A percentile compares a stretch with the other conserved stretches of the same genome.
Evolutionary conservation across 1,140 invertebrate genomes (phyloP).

Genomic region (Caenorhabditis tropicalis): DNA sequence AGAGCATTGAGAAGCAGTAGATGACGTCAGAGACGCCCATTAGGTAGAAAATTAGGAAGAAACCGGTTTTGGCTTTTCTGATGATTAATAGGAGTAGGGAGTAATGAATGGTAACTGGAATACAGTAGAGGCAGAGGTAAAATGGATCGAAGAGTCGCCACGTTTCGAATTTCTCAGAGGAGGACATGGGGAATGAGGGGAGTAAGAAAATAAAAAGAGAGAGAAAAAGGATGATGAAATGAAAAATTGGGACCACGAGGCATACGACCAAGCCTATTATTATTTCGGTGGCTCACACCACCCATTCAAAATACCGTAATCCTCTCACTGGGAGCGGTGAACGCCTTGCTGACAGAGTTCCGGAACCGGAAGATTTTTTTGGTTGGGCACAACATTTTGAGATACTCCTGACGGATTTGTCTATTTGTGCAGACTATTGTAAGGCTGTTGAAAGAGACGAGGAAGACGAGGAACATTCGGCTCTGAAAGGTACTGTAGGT

Average conservation of each 20-base stretch:
- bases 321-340: neutral
- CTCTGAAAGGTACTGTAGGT: neutral
- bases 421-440: slow-evolving; percentile 1
- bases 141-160: slow-evolving; percentile 18
- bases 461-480: neutral
- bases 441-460: neutral
- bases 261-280: too few species aligned
- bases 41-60: neutral
- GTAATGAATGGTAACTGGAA: neutral
- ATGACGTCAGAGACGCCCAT: neutral
- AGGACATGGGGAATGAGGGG: neutral
- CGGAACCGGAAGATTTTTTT: neutral
- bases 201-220: neutral
- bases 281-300: too few species aligned
- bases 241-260: too few species aligned
- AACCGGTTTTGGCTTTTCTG: neutral
- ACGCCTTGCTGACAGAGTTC: neutral
- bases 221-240: neutral
- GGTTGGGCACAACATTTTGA: neutral
- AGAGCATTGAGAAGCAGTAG: neutral
- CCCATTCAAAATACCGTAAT: neutral
- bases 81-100: neutral
- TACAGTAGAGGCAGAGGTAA: neutral
- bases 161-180: neutral
- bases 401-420: neutral